Conservation (phyloP, 2,888 invertebrate species). For the Imbricaverruca yamaguchii region DNA sequence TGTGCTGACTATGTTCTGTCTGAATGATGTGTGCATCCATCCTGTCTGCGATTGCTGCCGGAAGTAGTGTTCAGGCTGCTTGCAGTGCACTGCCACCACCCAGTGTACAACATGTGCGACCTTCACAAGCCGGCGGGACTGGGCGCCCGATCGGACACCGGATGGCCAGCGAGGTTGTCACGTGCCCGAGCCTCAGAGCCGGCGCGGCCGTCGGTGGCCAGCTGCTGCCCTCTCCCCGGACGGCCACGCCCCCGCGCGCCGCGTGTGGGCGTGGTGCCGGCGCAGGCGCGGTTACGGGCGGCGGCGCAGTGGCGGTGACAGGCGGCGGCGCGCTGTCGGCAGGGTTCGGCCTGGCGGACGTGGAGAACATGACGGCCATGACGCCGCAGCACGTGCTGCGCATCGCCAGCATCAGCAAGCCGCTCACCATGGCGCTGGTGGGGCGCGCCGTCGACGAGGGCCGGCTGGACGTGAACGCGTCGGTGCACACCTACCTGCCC, state of each 20-base stretch:
- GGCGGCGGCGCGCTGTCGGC: not conserved
- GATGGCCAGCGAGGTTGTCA: too few relatives aligned
- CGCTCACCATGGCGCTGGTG: slow-evolving; percentile 48
- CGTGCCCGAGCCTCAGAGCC: too few relatives aligned
- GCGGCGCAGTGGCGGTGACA: not conserved
- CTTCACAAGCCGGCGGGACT: too few relatives aligned
- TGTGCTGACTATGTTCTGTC: too few relatives aligned
- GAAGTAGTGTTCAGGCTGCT: too few relatives aligned
- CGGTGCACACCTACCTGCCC: slow-evolving; percentile 47
- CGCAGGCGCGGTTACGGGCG: too few relatives aligned
- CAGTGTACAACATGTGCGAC: too few relatives aligned
- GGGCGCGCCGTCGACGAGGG: slow-evolving; percentile 48
- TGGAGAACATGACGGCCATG: slow-evolving; percentile 48
- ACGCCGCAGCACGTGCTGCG: slow-evolving; percentile 47
- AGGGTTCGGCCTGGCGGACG: slow-evolving; percentile 49
- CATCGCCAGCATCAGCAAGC: slow-evolving; percentile 54
- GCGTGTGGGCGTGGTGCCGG: not conserved
- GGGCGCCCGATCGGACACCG: too few relatives aligned
- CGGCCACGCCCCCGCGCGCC: not conserved
- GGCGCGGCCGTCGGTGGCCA: too few relatives aligned
- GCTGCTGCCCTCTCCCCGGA: not conserved
- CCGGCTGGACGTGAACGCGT: slow-evolving; percentile 48
- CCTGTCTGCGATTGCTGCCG: too few relatives aligned
- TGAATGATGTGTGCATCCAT: too few relatives aligned
- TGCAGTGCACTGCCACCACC: too few relatives aligned